Conservation (phyloP, 1,140 invertebrate genomes). For the Amphibalanus amphitrite region DNA sequence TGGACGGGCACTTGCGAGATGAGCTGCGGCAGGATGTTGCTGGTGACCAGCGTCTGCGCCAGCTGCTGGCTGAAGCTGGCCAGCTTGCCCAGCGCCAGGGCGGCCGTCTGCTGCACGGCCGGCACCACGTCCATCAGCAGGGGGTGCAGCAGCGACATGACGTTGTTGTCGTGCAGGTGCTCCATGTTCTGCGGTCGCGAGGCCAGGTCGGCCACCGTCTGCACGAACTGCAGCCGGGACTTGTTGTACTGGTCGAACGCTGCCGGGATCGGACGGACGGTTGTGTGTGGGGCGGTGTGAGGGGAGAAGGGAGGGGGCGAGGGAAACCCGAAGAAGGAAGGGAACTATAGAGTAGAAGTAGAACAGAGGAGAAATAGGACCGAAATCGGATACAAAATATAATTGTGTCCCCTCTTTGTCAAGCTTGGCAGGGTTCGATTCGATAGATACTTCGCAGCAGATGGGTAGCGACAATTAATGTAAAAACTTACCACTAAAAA, state of each 20-base stretch:
- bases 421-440: too few relatives aligned
- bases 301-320: too few relatives aligned
- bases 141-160: conserved; percentile 46
- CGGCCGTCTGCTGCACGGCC: conserved; percentile 53
- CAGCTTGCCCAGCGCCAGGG: conserved; percentile 47
- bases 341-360: too few relatives aligned
- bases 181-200: conserved; percentile 49
- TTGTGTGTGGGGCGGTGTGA: too few relatives aligned
- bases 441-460: too few relatives aligned
- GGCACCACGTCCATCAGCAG: conserved; percentile 50
- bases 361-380: too few relatives aligned
- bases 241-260: conserved; percentile 65
- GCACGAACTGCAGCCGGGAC: conserved; percentile 49
- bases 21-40: conserved; percentile 28
- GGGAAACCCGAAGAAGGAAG: too few relatives aligned
- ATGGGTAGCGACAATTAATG: too few relatives aligned
- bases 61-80: conserved; percentile 37
- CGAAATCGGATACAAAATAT: too few relatives aligned
- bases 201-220: conserved; percentile 51
- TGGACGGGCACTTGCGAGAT: conserved; percentile 35
- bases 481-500: too few relatives aligned
- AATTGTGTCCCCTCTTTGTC: too few relatives aligned
- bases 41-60: conserved; percentile 29
- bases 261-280: conserved; percentile 19
- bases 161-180: conserved; percentile 43